phyloP scores from a whole-genome alignment of 1,140 invertebrate genomes.

The Drosophila nannoptera region DNA sequence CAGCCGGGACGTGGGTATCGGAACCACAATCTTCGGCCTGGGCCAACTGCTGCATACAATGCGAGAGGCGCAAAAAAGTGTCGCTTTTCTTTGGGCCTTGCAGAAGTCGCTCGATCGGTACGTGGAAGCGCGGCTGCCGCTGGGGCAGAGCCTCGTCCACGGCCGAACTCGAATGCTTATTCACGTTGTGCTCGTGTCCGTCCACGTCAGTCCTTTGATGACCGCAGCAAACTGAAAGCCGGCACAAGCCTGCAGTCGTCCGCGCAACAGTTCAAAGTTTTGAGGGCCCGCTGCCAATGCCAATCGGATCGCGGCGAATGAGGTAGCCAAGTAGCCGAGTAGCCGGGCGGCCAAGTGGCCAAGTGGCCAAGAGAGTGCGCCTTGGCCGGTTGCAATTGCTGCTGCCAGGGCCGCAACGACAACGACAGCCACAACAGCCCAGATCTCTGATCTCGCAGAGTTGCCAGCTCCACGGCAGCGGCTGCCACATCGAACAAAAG shows the following conservation, averaged over 20 bases:
- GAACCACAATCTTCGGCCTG: slow-evolving; percentile 30
- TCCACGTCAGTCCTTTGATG: slow-evolving; percentile 57
- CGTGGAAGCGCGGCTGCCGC: too few relatives aligned
- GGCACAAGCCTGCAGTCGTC: slow-evolving; percentile 75
- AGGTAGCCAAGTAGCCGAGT: slow-evolving; percentile 26
- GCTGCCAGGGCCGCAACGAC: slow-evolving; percentile 17
- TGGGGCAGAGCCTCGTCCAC: too few relatives aligned
- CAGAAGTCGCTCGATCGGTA: slow-evolving; percentile 46
- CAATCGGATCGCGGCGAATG: slow-evolving; percentile 39
- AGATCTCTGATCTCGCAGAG: slow-evolving; percentile 26
- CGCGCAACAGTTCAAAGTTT: slow-evolving; percentile 72
- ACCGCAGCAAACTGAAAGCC: slow-evolving; percentile 70
- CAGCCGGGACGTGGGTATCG: slow-evolving; percentile 32
- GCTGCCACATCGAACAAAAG: slow-evolving; percentile 61
- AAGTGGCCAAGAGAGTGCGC: slow-evolving; percentile 15
- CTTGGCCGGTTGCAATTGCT: slow-evolving; percentile 24
- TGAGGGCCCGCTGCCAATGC: slow-evolving; percentile 68
- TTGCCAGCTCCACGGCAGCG: slow-evolving; percentile 42
- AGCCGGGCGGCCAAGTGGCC: slow-evolving; percentile 13
- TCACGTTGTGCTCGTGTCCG: slow-evolving; percentile 29
- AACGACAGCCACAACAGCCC: not conserved
- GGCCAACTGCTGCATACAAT: slow-evolving; percentile 49
- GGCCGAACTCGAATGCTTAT: slow-evolving; percentile 67
- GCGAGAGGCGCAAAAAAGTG: slow-evolving; percentile 54
- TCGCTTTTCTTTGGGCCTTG: slow-evolving; percentile 58